A percentile compares a stretch with the other conserved stretches of the same genome.
Evolutionary conservation across 1,140 invertebrate species (phyloP).

Genomic region (Patella vulgata): DNA sequence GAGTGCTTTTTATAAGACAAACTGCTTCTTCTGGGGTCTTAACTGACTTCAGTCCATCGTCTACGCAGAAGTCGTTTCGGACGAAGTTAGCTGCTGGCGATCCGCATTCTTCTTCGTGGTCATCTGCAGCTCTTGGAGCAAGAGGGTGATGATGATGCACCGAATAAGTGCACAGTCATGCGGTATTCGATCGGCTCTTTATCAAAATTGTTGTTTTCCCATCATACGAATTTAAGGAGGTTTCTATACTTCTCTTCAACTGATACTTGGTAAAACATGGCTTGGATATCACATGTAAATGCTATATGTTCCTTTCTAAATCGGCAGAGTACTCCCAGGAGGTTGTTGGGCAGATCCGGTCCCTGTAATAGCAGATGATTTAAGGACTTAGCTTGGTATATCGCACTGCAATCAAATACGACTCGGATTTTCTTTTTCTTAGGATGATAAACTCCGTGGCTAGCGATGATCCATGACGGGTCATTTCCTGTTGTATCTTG

Average conservation of each 20-base stretch:
- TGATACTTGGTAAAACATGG: constrained; percentile 48
- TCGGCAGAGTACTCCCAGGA: constrained; percentile 46
- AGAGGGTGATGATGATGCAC: constrained; percentile 29
- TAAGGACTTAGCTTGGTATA: constrained; percentile 29
- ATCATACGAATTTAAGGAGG: constrained; percentile 39
- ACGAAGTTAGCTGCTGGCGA: constrained; percentile 21
- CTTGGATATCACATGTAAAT: constrained; percentile 45
- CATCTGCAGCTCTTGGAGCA: constrained; percentile 30
- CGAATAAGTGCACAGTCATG: constrained; percentile 38
- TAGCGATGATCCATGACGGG: constrained; percentile 41
- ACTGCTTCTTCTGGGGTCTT: constrained; percentile 23
- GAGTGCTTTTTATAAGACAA: constrained; percentile 17
- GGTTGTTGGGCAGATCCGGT: constrained; percentile 39
- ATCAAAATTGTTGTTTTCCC: constrained; percentile 19
- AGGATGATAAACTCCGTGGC: constrained; percentile 41
- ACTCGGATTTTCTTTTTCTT: constrained; percentile 48
- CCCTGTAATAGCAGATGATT: constrained; percentile 46
- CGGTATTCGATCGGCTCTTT: constrained; percentile 9
- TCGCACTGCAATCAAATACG: constrained; percentile 48
- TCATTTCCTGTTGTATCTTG: constrained; percentile 4
- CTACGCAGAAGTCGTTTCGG: constrained; percentile 40
- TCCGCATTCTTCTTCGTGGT: constrained; percentile 22
- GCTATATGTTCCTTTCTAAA: constrained; percentile 43
- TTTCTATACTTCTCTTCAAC: constrained; percentile 20
- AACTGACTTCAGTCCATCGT: constrained; percentile 40